Conservation (phyloP, 2,113 vertebrate genomes). For the Scatophagus argus region DNA sequence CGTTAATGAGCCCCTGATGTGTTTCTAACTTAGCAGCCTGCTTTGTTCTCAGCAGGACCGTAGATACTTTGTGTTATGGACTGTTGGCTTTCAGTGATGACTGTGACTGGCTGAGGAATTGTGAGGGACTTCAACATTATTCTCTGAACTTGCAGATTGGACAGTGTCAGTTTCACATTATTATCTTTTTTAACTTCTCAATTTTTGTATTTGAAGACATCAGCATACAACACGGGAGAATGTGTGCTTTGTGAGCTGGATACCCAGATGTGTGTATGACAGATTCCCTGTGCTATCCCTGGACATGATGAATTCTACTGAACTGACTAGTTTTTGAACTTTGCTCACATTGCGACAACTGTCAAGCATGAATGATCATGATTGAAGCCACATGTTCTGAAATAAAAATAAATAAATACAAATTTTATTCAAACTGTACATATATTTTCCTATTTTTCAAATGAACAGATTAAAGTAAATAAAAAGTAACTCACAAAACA, state of each 20-base stretch:
- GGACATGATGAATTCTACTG: background rate
- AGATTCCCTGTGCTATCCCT: background rate
- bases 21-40: constrained; percentile 42
- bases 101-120: constrained; percentile 12
- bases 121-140: constrained; percentile 6
- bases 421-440: background rate
- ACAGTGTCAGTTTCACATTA: background rate
- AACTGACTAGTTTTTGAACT: background rate
- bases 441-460: background rate
- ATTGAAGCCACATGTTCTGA: too few relatives aligned
- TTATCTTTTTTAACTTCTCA: background rate
- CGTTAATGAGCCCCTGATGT: constrained; percentile 61
- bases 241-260: background rate
- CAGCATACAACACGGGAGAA: background rate
- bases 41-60: constrained; percentile 65
- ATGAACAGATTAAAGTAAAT: background rate
- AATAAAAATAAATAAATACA: too few relatives aligned
- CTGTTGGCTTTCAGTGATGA: constrained; percentile 34
- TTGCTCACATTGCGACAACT: background rate
- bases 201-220: background rate
- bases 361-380: background rate
- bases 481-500: background rate
- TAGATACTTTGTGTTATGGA: constrained; percentile 38
- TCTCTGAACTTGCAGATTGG: background rate
- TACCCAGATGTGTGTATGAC: background rate